phyloP scores from a whole-genome alignment of 2,888 invertebrate genomes.

The Tortricodes alternella region DNA sequence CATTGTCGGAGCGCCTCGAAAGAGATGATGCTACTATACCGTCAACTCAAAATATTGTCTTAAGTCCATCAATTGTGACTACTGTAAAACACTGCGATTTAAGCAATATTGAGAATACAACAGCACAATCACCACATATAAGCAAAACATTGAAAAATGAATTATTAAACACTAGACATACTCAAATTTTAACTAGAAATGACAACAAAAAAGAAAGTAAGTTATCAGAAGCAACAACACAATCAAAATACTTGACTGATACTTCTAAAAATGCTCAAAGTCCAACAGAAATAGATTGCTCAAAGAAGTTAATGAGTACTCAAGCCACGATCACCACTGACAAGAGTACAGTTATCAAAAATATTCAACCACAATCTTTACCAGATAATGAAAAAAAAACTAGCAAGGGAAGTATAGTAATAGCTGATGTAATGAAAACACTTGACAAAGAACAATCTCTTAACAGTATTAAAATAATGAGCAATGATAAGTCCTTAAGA shows the following conservation, averaged over 20 bases:
- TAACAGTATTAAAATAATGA: not conserved
- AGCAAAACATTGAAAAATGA: not conserved
- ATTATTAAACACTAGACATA: not conserved
- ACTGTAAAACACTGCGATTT: not conserved
- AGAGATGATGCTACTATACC: not conserved
- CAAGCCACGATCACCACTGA: not conserved
- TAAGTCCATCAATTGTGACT: not conserved
- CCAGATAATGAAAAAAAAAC: not conserved
- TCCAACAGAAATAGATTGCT: slow-evolving; percentile 4
- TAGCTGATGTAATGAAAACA: not conserved
- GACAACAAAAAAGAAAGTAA: not conserved
- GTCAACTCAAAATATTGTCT: not conserved
- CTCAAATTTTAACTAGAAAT: not conserved
- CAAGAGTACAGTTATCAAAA: slow-evolving; percentile 14
- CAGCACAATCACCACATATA: not conserved
- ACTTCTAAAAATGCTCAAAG: slow-evolving; percentile 23
- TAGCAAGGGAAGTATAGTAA: not conserved
- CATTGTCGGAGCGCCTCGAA: not conserved
- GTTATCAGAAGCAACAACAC: not conserved
- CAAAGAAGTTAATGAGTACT: not conserved
- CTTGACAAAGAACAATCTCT: not conserved
- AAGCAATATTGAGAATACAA: not conserved
- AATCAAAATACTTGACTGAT: slow-evolving; percentile 20
- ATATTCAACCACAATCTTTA: not conserved
- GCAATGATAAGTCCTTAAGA: not conserved